Evolutionary conservation across 2,113 vertebrate genomes (phyloP).

Genomic region (Porphyrio hochstetteri): DNA sequence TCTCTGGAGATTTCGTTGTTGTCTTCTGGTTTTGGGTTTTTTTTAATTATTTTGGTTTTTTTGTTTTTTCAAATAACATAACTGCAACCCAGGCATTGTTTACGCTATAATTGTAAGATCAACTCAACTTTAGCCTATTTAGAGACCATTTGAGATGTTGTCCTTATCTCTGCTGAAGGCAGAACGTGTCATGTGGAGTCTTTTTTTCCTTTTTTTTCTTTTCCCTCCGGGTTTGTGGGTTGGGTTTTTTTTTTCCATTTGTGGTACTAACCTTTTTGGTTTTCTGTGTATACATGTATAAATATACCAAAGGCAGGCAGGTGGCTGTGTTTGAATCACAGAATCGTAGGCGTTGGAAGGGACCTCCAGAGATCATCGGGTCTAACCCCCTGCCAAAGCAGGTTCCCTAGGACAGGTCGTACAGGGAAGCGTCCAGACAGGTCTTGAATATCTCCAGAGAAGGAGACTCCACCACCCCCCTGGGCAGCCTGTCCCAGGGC

Average conservation of each 20-base stretch:
- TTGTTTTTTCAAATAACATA: constrained; percentile 35
- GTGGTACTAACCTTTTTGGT: constrained; percentile 22
- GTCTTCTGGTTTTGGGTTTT: background rate
- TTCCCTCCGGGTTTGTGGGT: background rate
- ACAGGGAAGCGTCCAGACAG: too few species aligned
- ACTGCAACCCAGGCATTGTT: constrained; percentile 78
- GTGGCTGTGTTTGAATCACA: constrained; percentile 25
- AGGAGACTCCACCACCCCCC: too few species aligned
- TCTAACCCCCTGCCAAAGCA: background rate
- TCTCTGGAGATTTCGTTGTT: constrained; percentile 60
- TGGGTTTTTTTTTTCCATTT: background rate
- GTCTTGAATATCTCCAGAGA: too few species aligned
- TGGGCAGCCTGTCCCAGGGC: too few species aligned
- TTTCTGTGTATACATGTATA: background rate
- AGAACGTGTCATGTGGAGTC: constrained; percentile 45
- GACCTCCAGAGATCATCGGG: too few species aligned
- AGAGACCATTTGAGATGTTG: constrained; percentile 63
- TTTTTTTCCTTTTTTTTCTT: background rate
- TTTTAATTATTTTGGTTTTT: background rate
- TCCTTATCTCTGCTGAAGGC: constrained; percentile 59
- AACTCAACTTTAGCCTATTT: constrained; percentile 68
- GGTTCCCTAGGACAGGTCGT: too few species aligned
- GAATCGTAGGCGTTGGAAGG: too few species aligned
- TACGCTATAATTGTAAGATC: constrained; percentile 77
- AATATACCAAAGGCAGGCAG: constrained; percentile 78